A percentile compares a stretch with the other conserved stretches of the same genome.
phyloP scores from a whole-genome alignment of 2,113 vertebrate genomes.

The Sterrhoptilus dennistouni region DNA sequence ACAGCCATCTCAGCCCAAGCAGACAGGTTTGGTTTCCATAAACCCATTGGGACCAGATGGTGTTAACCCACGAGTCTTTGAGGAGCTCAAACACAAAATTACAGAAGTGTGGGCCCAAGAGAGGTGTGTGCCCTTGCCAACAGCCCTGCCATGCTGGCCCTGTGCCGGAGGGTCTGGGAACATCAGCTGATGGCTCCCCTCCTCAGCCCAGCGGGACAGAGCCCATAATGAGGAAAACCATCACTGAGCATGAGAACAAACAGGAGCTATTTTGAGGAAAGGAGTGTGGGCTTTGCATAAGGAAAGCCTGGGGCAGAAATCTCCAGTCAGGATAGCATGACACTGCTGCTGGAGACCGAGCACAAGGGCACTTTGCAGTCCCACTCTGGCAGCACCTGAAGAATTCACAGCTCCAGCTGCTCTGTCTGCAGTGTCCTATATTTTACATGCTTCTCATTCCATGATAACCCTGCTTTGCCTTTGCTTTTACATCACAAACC shows the following conservation, averaged over 20 bases:
- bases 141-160: neutral
- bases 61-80: neutral
- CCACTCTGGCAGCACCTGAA: neutral
- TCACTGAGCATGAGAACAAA: neutral
- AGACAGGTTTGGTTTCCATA: neutral
- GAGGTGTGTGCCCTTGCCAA: neutral
- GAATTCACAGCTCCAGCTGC: neutral
- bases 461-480: neutral
- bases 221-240: neutral
- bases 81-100: neutral
- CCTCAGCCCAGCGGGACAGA: rapidly evolving
- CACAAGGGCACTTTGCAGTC: neutral
- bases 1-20: neutral
- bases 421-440: neutral
- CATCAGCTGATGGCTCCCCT: rapidly evolving
- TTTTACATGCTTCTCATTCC: neutral
- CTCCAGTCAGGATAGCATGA: rapidly evolving
- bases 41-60: neutral
- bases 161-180: rapidly evolving
- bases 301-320: neutral
- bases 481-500: neutral
- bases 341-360: neutral
- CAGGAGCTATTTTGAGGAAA: neutral
- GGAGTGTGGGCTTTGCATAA: neutral
- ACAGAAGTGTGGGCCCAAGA: neutral